Evolutionary conservation across 2,888 invertebrate genomes (phyloP).

Genomic region (Tryphoninae sp.): DNA sequence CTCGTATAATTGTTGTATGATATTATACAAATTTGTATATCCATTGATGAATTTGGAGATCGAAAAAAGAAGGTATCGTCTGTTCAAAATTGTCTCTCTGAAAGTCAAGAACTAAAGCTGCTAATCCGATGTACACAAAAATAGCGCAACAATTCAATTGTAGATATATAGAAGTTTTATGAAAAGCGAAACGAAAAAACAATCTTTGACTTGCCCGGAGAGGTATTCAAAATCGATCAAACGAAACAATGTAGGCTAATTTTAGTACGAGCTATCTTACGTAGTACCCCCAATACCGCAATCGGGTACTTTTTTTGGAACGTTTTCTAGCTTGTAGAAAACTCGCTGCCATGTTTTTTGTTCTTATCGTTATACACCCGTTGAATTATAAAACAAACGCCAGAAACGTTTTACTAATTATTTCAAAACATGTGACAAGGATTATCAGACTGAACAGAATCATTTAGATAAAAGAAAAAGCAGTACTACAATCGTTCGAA

Average conservation of each 20-base stretch:
- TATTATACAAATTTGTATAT: conserved; percentile 73
- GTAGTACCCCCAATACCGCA: conserved; percentile 34
- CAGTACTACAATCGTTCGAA: conserved; percentile 27
- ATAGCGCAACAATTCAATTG: conserved; percentile 49
- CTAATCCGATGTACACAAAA: conserved; percentile 65
- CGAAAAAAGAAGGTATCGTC: conserved; percentile 42
- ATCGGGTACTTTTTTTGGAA: conserved; percentile 35
- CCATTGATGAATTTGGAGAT: conserved; percentile 53
- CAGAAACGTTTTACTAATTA: conserved; percentile 47
- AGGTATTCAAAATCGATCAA: conserved; percentile 42
- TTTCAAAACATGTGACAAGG: conserved; percentile 42
- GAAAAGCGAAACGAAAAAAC: conserved; percentile 14
- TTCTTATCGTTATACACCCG: conserved; percentile 43
- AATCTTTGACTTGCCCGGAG: conserved; percentile 14
- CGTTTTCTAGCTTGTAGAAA: conserved; percentile 33
- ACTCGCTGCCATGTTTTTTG: conserved; percentile 61
- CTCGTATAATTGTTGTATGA: conserved; percentile 72
- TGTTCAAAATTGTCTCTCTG: conserved; percentile 66
- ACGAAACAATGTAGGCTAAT: conserved; percentile 46
- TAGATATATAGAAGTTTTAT: conserved; percentile 36
- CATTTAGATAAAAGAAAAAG: conserved; percentile 20
- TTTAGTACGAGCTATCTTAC: conserved; percentile 51
- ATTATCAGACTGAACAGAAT: conserved; percentile 44
- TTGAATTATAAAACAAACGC: conserved; percentile 38
- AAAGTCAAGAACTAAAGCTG: conserved; percentile 68